A percentile compares a stretch with the other conserved stretches of the same genome.
Evolutionary conservation across 2,888 invertebrate genomes (phyloP).

Genomic region (Glyphotaelius pellucidus): DNA sequence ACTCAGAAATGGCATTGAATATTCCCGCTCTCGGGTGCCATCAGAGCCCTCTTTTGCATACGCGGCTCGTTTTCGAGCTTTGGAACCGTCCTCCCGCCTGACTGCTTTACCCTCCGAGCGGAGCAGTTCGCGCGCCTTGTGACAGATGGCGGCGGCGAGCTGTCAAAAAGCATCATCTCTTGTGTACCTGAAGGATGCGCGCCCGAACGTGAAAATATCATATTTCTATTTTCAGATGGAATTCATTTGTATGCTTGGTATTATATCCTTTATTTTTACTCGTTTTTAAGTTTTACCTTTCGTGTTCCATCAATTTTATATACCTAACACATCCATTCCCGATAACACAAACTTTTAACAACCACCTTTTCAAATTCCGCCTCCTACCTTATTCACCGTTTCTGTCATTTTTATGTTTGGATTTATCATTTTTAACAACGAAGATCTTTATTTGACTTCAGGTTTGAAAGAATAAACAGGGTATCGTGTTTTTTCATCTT

Average conservation of each 20-base stretch:
- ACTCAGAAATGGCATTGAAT: slow-evolving; percentile 15
- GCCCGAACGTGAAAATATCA: slow-evolving; percentile 55
- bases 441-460: neutral
- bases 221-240: slow-evolving; percentile 65
- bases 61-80: neutral
- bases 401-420: slow-evolving; percentile 17
- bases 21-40: slow-evolving; percentile 10
- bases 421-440: slow-evolving; percentile 1
- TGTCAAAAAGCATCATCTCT: slow-evolving; percentile 60
- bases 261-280: slow-evolving; percentile 53
- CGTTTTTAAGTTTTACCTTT: slow-evolving; percentile 37
- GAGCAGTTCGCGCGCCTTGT: slow-evolving; percentile 18
- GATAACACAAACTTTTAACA: slow-evolving; percentile 30
- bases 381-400: neutral
- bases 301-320: neutral
- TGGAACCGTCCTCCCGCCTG: neutral
- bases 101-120: slow-evolving; percentile 50
- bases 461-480: neutral
- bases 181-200: slow-evolving; percentile 55
- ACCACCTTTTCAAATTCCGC: slow-evolving; percentile 27
- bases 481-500: neutral
- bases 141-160: slow-evolving; percentile 57
- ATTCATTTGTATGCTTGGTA: slow-evolving; percentile 59
- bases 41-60: slow-evolving; percentile 53
- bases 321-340: neutral